Base-by-base conservation (phyloP, 2,888 invertebrate species). In the Corbicula japonica region DNA sequence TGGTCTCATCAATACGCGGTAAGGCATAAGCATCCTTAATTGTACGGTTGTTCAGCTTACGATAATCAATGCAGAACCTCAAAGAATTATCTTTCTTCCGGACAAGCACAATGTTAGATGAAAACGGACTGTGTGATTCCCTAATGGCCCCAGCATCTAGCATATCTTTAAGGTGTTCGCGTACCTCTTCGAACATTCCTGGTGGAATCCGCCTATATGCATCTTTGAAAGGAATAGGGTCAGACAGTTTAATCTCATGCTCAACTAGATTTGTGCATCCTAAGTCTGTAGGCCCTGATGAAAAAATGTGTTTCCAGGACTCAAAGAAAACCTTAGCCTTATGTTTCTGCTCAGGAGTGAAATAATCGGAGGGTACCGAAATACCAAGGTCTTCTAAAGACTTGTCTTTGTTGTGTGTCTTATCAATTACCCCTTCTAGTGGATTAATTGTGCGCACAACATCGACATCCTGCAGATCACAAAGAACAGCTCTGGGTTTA, bases 111-210 rank as follows among this genome's bases (percentile, higher is more conserved):
- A 41, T 15, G 41, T 41, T 41, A 41, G 10, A 12, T 41, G 41
- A 41, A 15, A 41, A 41, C 8, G 41, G 41, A 15, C 41, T 41
- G 8, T 41, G 8, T 8, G 41, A 41, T 41, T 41, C 48, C n/a
- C 48, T 48, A 48, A 48, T 48, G 8, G 48, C 48, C 21, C 48
- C 48, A 12, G 48, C 48, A 48, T 18, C 48, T n/a, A 48, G 48
- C 48, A 48, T 48, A 48, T 48, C 48, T 48, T 48, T 18, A 5
- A 48, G n/a, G n/a, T 48, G 48, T 48, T 48, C 48, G n/a, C 48
- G 18, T 6, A 48, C 48, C 48, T 48, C 48, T 48, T 48, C 48
- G n/a, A 12, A 48, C 48, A 48, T 48, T 6, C 48, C 48, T 6
- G 48, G 48, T 5, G 48, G 48, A 23, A 48, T 48, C 5, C 48